Evolutionary conservation across 1,140 invertebrate genomes (phyloP), one percentile per base, ranked within the genome.

Genomic region (Trichonephila clavipes): DNA sequence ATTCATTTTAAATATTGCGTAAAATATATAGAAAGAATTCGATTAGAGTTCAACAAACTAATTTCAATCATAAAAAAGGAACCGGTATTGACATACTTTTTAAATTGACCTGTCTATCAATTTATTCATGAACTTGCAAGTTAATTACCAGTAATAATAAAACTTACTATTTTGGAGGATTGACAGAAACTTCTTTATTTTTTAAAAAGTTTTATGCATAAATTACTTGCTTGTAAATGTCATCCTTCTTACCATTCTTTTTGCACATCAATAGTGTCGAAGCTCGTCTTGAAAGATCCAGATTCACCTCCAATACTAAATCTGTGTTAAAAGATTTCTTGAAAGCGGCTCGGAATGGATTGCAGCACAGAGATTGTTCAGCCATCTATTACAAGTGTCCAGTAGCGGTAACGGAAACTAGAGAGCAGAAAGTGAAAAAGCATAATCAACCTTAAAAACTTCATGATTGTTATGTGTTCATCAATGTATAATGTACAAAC

Each of bases 331-430:
- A 95, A 83, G 94, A 93, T 92, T 94, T 94, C 69, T 40, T 95
- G 21, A 95, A 94, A 93, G 94, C 94, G 61, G 94, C 94, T 81
- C 89, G 94, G 69, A 94, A 72, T 51, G 94, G 94, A 21, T 88
- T 95, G 24, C 69, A 85, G n/a, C 88, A 95, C 19, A 94, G 93
- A 66, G 94, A 95, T 51, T 95, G 94, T 51, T 66, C 82, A 19
- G 86, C 88, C 12, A 93, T 94, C 8, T 95, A 94, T 40, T 81
- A 90, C 61, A 94, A 89, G 28, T 95, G 94, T 34, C 94, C 94
- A 19, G 61, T 85, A 44, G 93, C 81, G 10, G 88, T 90, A 28
- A 58, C 77, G 3, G 91, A 92, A 59, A 66, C 44, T 16, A 62
- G 61, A 83, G 51, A 91, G 59, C 24, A 19, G 40, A 69, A 61